These are phyloP conservation scores for Myotis daubentonii DNA, from an alignment of 2,797 vertebrate genomes.

Conservation along the genomic window DNA sequence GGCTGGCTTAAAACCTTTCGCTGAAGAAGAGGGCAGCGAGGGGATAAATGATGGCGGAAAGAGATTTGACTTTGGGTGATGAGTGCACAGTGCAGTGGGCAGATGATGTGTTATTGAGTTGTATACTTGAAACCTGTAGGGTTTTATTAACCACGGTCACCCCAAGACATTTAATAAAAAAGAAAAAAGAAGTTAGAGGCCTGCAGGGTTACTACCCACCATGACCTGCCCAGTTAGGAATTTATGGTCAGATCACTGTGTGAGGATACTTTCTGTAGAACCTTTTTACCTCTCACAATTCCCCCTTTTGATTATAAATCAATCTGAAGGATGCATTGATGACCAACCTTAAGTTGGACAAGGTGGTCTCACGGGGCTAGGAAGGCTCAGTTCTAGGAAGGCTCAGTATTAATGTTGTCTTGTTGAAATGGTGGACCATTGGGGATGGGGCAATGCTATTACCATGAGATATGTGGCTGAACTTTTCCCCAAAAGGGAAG, in stretches of 20 bases:
- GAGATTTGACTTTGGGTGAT: background rate
- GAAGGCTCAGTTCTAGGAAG: background rate
- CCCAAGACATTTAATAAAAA: background rate
- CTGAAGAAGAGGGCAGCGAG: background rate
- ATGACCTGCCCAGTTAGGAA: background rate
- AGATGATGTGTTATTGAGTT: background rate
- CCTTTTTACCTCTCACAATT: too few species aligned
- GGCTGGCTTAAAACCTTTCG: background rate
- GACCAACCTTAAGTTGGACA: too few species aligned
- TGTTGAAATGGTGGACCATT: background rate
- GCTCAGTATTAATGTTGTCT: accelerated
- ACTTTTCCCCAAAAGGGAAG: too few species aligned
- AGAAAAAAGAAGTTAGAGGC: background rate
- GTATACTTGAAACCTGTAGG: background rate
- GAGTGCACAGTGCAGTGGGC: background rate
- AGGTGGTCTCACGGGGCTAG: background rate
- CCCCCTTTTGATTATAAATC: too few species aligned
- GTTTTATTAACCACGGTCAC: background rate
- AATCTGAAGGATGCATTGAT: background rate
- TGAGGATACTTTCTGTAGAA: background rate
- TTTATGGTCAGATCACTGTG: background rate
- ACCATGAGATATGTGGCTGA: too few species aligned
- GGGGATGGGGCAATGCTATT: background rate
- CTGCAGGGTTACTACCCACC: background rate
- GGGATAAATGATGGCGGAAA: background rate